Conservation (phyloP, 2,888 invertebrate species). For the Phalangium opilio region DNA sequence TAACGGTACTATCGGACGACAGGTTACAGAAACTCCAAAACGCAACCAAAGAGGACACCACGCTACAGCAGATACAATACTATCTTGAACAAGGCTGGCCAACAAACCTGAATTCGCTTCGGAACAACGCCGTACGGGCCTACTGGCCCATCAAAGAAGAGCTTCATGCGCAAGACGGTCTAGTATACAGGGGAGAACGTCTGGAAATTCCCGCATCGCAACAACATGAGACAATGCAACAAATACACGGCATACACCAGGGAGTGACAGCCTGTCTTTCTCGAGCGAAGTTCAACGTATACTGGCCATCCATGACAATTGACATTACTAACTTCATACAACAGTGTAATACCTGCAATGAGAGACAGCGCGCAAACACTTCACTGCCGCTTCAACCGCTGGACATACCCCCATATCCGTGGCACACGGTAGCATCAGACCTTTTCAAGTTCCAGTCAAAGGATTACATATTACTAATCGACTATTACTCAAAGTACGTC, state of each 20-base stretch:
- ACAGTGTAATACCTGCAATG: slow-evolving; percentile 2
- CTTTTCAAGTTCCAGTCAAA: slow-evolving; percentile 1
- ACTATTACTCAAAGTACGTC: slow-evolving; percentile 6
- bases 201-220: background rate
- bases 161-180: background rate
- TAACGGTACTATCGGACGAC: background rate
- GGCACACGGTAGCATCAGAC: slow-evolving; percentile 1
- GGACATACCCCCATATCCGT: slow-evolving; percentile 1
- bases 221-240: slow-evolving; percentile 1
- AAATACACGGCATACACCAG: slow-evolving; percentile 1
- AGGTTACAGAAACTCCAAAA: background rate
- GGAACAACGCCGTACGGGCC: background rate
- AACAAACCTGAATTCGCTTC: background rate
- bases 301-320: slow-evolving; percentile 2
- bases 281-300: slow-evolving; percentile 1
- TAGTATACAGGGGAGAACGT: too few species aligned
- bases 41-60: background rate
- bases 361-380: slow-evolving; percentile 1
- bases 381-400: slow-evolving; percentile 1
- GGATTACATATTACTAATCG: slow-evolving; percentile 2
- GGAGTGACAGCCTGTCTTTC: slow-evolving; percentile 4
- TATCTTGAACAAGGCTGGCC: slow-evolving; percentile 4
- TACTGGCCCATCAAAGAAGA: slow-evolving; percentile 4
- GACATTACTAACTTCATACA: slow-evolving; percentile 2
- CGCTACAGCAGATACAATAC: background rate